Evolutionary conservation across 2,113 vertebrate genomes (phyloP).

Genomic region (Recurvirostra avosetta): DNA sequence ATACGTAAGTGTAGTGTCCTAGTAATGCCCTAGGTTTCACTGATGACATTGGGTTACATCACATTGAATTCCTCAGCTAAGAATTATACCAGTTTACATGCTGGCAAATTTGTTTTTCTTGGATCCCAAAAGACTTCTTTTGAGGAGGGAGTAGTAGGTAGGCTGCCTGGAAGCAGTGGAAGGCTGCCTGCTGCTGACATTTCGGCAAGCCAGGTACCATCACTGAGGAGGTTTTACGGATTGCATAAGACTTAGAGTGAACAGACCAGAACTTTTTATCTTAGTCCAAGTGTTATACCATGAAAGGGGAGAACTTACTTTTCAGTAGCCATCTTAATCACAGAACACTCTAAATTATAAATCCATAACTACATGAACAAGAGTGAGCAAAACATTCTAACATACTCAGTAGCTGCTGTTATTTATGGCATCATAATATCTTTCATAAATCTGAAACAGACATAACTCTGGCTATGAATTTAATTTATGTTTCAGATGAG

Average conservation of each 20-base stretch:
- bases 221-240: not conserved
- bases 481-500: conserved; percentile 12
- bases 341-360: not conserved
- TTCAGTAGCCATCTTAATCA: not conserved
- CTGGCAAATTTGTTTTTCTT: conserved; percentile 36
- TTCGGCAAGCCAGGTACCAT: conserved; percentile 34
- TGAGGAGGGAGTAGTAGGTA: not conserved
- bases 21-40: not conserved
- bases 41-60: not conserved
- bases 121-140: not conserved
- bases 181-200: not conserved
- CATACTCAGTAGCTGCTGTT: not conserved
- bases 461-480: not conserved
- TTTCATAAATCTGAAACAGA: not conserved
- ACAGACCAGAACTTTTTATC: not conserved
- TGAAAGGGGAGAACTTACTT: not conserved
- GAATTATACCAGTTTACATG: not conserved
- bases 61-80: not conserved
- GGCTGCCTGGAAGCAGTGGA: not conserved
- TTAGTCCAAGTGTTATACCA: not conserved
- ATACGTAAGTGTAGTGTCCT: not conserved
- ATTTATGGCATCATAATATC: not conserved
- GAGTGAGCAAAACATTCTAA: not conserved
- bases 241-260: not conserved
- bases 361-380: not conserved